Percentiles rank a stretch among this genome's conserved stretches.
Conservation (phyloP, 2,888 invertebrate genomes). For the Alentia gelatinosa region DNA sequence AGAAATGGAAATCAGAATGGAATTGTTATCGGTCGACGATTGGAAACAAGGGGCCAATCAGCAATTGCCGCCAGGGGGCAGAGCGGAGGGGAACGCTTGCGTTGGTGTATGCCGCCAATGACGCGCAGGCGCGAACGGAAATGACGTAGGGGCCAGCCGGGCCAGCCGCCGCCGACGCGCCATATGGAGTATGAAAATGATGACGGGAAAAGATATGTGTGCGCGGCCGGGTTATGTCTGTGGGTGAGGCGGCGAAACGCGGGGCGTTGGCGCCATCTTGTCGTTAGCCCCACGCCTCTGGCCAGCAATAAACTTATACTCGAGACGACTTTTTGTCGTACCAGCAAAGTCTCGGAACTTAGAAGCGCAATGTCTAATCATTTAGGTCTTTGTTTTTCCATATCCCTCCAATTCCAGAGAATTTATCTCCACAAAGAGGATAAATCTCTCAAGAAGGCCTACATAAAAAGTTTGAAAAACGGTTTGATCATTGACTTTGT, state of each 20-base stretch:
- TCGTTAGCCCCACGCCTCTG: constrained; percentile 8
- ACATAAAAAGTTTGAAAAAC: neutral
- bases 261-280: neutral
- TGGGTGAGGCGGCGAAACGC: neutral
- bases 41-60: constrained; percentile 37
- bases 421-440: neutral
- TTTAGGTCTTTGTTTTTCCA: neutral
- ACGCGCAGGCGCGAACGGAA: neutral
- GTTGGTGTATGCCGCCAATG: too few relatives aligned
- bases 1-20: constrained; percentile 48
- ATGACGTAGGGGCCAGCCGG: neutral
- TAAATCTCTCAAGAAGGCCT: neutral
- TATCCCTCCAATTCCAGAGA: neutral
- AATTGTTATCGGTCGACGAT: constrained; percentile 36
- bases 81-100: neutral
- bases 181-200: neutral
- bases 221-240: neutral
- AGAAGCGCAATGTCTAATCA: neutral
- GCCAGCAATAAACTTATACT: neutral
- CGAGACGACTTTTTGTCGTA: neutral
- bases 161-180: neutral
- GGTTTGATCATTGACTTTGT: neutral
- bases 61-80: constrained; percentile 15
- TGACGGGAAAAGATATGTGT: neutral
- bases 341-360: neutral